Conservation (phyloP, 2,888 invertebrate genomes). For the Lapara coniferarum region DNA sequence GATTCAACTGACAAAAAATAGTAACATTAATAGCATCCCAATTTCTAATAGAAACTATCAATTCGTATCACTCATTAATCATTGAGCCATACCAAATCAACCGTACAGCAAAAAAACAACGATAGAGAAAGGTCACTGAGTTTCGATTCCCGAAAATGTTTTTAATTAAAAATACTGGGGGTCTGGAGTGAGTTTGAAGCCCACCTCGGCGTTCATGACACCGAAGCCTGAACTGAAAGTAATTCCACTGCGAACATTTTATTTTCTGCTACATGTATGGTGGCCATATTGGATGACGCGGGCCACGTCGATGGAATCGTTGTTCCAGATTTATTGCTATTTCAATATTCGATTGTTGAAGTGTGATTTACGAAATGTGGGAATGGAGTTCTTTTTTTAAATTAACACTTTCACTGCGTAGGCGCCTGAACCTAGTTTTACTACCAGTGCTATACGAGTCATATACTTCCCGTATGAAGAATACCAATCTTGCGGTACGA, state of each 20-base stretch:
- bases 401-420: too few relatives aligned
- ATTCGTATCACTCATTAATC: too few relatives aligned
- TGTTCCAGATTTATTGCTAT: background rate
- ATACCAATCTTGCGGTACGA: too few relatives aligned
- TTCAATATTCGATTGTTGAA: conserved; percentile 3
- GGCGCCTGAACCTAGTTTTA: too few relatives aligned
- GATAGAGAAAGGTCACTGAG: conserved; percentile 38
- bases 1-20: too few relatives aligned
- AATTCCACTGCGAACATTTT: conserved; percentile 47
- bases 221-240: conserved; percentile 51
- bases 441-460: too few relatives aligned
- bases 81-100: background rate
- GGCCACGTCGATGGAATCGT: background rate
- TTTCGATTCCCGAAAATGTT: conserved; percentile 49
- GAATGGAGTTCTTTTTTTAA: background rate
- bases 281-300: conserved; percentile 31
- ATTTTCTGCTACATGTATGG: conserved; percentile 44
- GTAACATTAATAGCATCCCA: too few relatives aligned
- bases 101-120: conserved; percentile 1
- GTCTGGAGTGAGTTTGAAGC: conserved; percentile 49
- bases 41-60: too few relatives aligned
- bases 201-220: conserved; percentile 54
- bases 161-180: conserved; percentile 62
- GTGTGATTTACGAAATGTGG: conserved; percentile 13
- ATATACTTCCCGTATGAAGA: too few relatives aligned